A percentile compares a stretch with the other conserved stretches of the same genome.
These are phyloP conservation scores for Synanthedon tipuliformis DNA, from an alignment of 2,888 invertebrate genomes.

Conservation along the genomic window DNA sequence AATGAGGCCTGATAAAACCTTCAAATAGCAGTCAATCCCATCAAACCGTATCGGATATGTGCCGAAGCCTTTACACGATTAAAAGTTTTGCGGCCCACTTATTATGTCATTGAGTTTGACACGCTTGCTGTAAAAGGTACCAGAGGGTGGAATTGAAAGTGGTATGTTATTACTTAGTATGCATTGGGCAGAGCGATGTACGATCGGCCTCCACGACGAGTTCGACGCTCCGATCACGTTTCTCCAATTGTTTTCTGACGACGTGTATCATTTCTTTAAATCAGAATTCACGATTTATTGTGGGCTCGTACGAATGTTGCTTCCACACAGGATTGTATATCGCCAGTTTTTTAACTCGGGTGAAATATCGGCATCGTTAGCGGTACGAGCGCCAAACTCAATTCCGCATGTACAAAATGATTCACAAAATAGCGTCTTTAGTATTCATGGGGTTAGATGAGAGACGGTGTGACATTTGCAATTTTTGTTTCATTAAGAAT, in stretches of 20 bases:
- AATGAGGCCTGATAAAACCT: no score
- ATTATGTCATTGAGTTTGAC: no score
- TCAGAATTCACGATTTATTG: conserved; percentile 57
- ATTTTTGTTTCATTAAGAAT: conserved; percentile 68
- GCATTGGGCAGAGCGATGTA: conserved; percentile 58
- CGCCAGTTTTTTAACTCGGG: conserved; percentile 27
- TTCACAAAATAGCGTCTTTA: conserved; percentile 61
- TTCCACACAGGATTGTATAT: conserved; percentile 24
- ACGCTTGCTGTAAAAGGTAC: conserved; percentile 15
- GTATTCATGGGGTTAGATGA: conserved; percentile 62
- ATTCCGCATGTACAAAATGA: conserved; percentile 50
- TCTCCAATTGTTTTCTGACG: conserved; percentile 68
- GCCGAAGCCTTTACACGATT: no score
- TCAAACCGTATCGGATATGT: no score
- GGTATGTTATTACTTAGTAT: conserved; percentile 62
- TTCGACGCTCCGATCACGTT: conserved; percentile 56
- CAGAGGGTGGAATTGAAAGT: conserved; percentile 55
- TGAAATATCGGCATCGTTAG: conserved; percentile 52
- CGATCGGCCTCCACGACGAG: conserved; percentile 44
- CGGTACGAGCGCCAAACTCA: conserved; percentile 45
- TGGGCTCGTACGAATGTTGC: conserved; percentile 20
- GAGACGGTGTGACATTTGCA: conserved; percentile 61
- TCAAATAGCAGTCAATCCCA: no score
- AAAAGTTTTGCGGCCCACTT: no score
- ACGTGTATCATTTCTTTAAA: conserved; percentile 66